phyloP scores from a whole-genome alignment of 1,140 invertebrate genomes.

The Drosophila teissieri region DNA sequence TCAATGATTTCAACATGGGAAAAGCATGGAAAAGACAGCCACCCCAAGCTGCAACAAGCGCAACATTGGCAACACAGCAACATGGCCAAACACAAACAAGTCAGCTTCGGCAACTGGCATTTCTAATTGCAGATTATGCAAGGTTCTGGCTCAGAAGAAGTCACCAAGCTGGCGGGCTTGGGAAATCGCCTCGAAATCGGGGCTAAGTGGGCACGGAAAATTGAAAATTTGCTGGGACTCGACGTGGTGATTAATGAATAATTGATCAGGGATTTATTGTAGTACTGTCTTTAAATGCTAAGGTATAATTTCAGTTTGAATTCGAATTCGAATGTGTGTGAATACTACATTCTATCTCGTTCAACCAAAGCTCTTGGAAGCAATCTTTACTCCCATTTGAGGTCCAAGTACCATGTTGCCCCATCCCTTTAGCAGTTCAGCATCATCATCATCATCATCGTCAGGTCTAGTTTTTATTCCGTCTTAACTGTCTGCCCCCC shows the following conservation, averaged over 20 bases:
- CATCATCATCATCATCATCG: constrained; percentile 39
- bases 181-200: constrained; percentile 39
- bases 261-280: constrained; percentile 24
- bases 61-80: constrained; percentile 11
- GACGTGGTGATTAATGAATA: constrained; percentile 24
- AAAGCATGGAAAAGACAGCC: constrained; percentile 37
- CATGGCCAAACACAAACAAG: constrained; percentile 23
- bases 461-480: constrained; percentile 35
- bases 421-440: constrained; percentile 32
- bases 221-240: constrained; percentile 18
- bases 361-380: constrained; percentile 7
- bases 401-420: background rate
- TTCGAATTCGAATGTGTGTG: constrained; percentile 14
- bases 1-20: constrained; percentile 80
- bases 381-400: constrained; percentile 14
- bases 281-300: background rate
- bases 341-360: constrained; percentile 19
- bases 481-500: constrained; percentile 37
- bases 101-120: constrained; percentile 63
- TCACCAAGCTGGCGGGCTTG: constrained; percentile 27
- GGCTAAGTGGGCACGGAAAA: constrained; percentile 38
- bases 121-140: constrained; percentile 78
- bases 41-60: constrained; percentile 31
- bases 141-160: constrained; percentile 52
- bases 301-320: too few relatives aligned